Conservation (phyloP, 2,888 invertebrate species). For the Tetragonisca angustula region DNA sequence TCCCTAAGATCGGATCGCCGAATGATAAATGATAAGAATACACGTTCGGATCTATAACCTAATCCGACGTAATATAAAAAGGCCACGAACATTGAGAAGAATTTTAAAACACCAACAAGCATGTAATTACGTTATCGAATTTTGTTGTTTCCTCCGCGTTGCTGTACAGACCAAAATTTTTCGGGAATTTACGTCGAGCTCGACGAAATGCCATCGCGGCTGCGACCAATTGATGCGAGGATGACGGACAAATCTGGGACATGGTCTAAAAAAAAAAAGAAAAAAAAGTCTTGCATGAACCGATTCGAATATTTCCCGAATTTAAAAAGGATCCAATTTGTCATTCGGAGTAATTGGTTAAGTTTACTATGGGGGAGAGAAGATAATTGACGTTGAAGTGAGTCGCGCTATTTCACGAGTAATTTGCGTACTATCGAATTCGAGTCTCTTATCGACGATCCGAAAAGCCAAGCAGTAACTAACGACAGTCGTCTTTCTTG, state of each 20-base stretch:
- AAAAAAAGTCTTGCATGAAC: background rate
- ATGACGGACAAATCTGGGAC: slow-evolving; percentile 72
- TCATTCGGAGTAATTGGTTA: slow-evolving; percentile 34
- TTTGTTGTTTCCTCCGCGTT: slow-evolving; percentile 29
- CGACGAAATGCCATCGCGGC: slow-evolving; percentile 77
- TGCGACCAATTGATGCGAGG: slow-evolving; percentile 77
- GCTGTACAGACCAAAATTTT: slow-evolving; percentile 70
- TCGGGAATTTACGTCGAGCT: slow-evolving; percentile 79
- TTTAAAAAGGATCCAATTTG: slow-evolving; percentile 37
- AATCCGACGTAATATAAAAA: too few species aligned
- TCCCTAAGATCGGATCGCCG: background rate
- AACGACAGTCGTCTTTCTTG: background rate
- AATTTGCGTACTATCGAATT: slow-evolving; percentile 23
- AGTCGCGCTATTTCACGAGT: slow-evolving; percentile 25
- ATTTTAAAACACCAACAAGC: background rate
- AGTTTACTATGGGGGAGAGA: slow-evolving; percentile 2
- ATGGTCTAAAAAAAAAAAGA: slow-evolving; percentile 40
- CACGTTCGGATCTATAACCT: background rate
- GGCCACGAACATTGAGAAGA: too few species aligned
- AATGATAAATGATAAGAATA: background rate
- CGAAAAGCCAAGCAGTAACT: background rate
- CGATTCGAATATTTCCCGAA: slow-evolving; percentile 46
- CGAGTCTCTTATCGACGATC: slow-evolving; percentile 13
- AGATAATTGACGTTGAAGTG: slow-evolving; percentile 39
- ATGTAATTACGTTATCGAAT: slow-evolving; percentile 26